Conservation (phyloP, 2,113 vertebrate species). For the Tursiops truncatus region DNA sequence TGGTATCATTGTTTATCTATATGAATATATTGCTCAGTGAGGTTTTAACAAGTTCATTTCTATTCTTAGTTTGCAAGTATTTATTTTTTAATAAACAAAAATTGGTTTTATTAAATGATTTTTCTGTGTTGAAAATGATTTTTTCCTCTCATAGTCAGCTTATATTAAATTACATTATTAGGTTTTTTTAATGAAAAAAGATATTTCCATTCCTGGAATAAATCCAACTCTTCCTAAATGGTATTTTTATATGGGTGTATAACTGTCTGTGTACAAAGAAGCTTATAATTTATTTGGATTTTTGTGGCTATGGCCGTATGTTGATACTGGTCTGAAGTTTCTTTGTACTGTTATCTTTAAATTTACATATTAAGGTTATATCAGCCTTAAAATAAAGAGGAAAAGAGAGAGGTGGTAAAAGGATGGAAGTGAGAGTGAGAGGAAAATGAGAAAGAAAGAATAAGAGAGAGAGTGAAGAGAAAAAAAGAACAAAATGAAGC, state of each 20-base stretch:
- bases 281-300: background rate
- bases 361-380: background rate
- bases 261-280: background rate
- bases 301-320: background rate
- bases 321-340: background rate
- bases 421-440: background rate
- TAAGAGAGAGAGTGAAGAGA: background rate
- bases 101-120: constrained; percentile 32
- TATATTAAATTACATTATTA: background rate
- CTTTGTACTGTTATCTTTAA: background rate
- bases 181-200: background rate
- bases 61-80: constrained; percentile 24
- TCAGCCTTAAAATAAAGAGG: background rate
- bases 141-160: constrained; percentile 16
- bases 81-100: constrained; percentile 46
- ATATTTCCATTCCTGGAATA: background rate
- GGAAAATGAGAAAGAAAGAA: background rate
- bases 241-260: background rate
- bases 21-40: background rate
- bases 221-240: background rate
- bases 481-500: background rate
- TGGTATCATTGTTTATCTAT: background rate
- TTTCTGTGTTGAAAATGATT: background rate
- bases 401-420: background rate
- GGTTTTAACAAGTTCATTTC: background rate